Conservation (phyloP, 2,888 invertebrate species). For the Baccha elongata region DNA sequence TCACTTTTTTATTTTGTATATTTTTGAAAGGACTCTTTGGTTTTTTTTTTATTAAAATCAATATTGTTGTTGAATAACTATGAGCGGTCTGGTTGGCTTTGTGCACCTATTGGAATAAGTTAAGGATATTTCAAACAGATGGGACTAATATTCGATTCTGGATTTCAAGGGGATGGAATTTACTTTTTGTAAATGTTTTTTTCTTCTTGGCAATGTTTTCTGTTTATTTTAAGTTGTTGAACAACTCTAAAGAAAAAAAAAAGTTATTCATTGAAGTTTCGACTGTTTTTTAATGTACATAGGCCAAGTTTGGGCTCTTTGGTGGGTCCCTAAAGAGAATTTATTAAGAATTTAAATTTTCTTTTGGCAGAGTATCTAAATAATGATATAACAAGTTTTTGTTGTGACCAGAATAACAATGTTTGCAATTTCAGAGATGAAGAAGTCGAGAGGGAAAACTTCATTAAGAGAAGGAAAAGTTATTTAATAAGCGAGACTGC, state of each 20-base stretch:
- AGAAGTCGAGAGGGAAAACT: constrained; percentile 6
- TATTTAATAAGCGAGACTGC: constrained; percentile 35
- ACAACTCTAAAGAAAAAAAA: constrained; percentile 36
- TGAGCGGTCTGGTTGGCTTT: constrained; percentile 44
- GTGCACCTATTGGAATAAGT: constrained; percentile 30
- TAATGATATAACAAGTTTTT: constrained; percentile 58
- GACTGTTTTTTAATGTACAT: constrained; percentile 24
- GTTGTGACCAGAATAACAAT: constrained; percentile 62
- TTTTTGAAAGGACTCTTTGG: not conserved
- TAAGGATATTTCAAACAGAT: constrained; percentile 58
- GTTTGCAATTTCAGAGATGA: constrained; percentile 29
- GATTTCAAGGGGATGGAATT: constrained; percentile 4
- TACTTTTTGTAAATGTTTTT: not conserved
- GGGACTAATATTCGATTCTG: constrained; percentile 40
- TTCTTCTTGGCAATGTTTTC: constrained; percentile 23
- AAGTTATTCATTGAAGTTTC: constrained; percentile 63
- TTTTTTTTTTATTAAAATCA: constrained; percentile 59
- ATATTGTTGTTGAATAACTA: constrained; percentile 67
- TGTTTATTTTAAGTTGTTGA: constrained; percentile 47
- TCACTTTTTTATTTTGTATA: constrained; percentile 4
- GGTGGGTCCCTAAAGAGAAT: constrained; percentile 34
- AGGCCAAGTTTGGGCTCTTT: constrained; percentile 14
- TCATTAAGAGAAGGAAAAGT: constrained; percentile 33
- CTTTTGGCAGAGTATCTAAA: constrained; percentile 45
- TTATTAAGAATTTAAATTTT: constrained; percentile 67